Base-by-base conservation (phyloP, 2,797 vertebrate species). In the Antennarius maculatus region DNA sequence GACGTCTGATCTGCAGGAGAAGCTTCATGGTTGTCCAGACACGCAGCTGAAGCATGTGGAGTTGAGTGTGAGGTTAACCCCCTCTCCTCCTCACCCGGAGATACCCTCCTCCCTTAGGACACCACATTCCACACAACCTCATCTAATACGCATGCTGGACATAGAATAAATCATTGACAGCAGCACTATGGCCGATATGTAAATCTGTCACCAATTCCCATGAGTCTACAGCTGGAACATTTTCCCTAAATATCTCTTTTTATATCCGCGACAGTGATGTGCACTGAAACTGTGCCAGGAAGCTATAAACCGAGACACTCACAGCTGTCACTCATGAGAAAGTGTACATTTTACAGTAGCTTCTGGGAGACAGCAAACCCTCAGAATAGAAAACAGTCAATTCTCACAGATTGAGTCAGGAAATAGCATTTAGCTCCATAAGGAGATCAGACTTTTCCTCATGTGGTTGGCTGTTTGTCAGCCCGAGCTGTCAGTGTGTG, bases 351-450 rank as follows among this genome's bases (percentile, higher is more conserved):
- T 14, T n/a, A 42, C 56, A 51, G 61, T 1, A 65, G 65, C 74
- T 64, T 69, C 28, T 62, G 79, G 76, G 82, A 66, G 52, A 72
- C 28, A 46, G 10, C 39, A 45, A 71, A 39, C 23, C n/a, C 61
- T 59, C 72, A 48, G 39, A 59, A 67, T 3, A 62, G 45, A 8
- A 56, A 15, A 49, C 4, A 13, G 31, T 49, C 29, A 4, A 52
- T 72, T 77, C 76, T 86, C 84, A 77, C 59, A 82, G 61, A 37
- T 66, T 45, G n/a, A 29, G 48, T 50, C 67, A 70, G 51, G 45
- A 50, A 69, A 39, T 0, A 11, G 17, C 11, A 50, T 17, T 9
- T 14, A 27, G 43, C 6, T 54, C 52, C 50, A 14, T 29, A 27
- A 5, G 27, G 56, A 72, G 65, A 49, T 63, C 50, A 50, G 42